phyloP scores from a whole-genome alignment of 2,888 invertebrate genomes.

The Bugula neritina region DNA sequence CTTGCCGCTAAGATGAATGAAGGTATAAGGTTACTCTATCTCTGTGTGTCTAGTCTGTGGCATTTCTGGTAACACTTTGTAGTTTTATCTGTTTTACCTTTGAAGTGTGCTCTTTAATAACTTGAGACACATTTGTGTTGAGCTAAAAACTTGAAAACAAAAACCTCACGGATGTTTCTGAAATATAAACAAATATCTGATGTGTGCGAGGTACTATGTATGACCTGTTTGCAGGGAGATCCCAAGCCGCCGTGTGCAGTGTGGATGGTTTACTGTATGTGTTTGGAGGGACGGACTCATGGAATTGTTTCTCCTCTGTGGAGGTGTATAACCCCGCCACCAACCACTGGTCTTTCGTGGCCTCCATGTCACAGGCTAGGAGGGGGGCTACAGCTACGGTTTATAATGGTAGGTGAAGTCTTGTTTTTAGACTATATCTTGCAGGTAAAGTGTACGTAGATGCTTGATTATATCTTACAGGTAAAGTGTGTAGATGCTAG shows the following conservation, averaged over 20 bases:
- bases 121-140: too few species aligned
- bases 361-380: conserved; percentile 69
- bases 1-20: conserved; percentile 65
- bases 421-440: too few species aligned
- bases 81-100: too few species aligned
- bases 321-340: conserved; percentile 64
- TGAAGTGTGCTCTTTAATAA: too few species aligned
- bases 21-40: too few species aligned
- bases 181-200: background rate
- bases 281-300: conserved; percentile 80
- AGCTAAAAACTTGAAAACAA: too few species aligned
- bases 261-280: conserved; percentile 69
- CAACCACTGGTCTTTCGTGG: conserved; percentile 64
- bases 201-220: background rate
- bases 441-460: too few species aligned
- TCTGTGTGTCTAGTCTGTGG: too few species aligned
- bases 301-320: conserved; percentile 71
- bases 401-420: conserved; percentile 40
- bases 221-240: conserved; percentile 64
- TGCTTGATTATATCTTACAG: too few species aligned
- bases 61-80: too few species aligned
- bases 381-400: conserved; percentile 49
- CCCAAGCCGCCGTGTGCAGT: conserved; percentile 70
- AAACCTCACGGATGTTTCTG: too few species aligned
- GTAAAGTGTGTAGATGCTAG: too few species aligned